Evolutionary conservation across 1,140 invertebrate genomes (phyloP).

Genomic region (Vanessa atalanta): DNA sequence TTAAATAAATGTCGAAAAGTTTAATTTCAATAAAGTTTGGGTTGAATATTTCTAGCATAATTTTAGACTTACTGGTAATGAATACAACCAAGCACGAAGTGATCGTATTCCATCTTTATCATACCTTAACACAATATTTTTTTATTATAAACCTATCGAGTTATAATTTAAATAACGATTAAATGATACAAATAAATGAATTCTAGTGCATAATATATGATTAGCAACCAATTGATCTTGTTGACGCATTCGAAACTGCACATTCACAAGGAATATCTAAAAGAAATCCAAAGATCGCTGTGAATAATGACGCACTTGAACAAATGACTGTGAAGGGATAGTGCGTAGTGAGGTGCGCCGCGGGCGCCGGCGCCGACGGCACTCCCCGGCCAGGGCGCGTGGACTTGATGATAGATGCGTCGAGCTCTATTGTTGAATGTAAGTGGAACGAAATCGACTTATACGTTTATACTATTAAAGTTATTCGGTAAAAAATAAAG

Average conservation of each 20-base stretch:
- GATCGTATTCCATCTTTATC: too few species aligned
- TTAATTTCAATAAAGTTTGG: too few species aligned
- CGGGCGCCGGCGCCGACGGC: conserved; percentile 62
- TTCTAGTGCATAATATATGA: background rate
- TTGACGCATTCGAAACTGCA: too few species aligned
- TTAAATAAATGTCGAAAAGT: too few species aligned
- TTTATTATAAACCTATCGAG: too few species aligned
- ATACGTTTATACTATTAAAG: too few species aligned
- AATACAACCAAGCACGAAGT: too few species aligned
- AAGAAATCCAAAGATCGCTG: conserved; percentile 12
- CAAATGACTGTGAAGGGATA: conserved; percentile 11
- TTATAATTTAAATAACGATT: too few species aligned
- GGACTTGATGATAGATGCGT: conserved; percentile 14
- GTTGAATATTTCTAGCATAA: background rate
- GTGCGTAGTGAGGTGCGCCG: conserved; percentile 30
- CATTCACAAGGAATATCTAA: background rate
- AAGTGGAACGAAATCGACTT: background rate
- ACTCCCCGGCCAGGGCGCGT: background rate
- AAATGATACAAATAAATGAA: too few species aligned
- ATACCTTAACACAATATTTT: too few species aligned
- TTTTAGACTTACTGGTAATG: background rate
- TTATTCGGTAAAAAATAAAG: too few species aligned
- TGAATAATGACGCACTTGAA: conserved; percentile 19
- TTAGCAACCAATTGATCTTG: background rate
- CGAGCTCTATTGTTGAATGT: conserved; percentile 26